phyloP scores from a whole-genome alignment of 2,888 invertebrate species.

The Scaptomyza flava region DNA sequence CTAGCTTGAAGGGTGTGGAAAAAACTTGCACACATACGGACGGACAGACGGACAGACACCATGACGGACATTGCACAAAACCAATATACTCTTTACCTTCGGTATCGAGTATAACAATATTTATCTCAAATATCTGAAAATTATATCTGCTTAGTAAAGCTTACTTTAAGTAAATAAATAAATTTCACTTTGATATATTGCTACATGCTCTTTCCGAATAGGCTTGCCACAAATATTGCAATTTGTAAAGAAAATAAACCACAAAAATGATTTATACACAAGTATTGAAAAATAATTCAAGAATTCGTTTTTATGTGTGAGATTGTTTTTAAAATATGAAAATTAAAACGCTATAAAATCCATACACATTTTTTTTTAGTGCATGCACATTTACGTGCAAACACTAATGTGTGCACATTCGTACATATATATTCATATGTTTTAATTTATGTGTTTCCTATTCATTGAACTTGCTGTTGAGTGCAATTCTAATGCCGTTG shows the following conservation, averaged over 20 bases:
- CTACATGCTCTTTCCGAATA: not conserved
- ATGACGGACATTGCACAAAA: too few species aligned
- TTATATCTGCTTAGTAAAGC: too few species aligned
- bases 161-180: not conserved
- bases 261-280: not conserved
- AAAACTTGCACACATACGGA: too few species aligned
- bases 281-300: not conserved
- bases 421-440: constrained; percentile 7
- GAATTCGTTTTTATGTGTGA: too few species aligned
- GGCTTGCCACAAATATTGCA: not conserved
- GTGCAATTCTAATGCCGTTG: constrained; percentile 45
- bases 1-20: too few species aligned
- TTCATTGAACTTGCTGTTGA: constrained; percentile 65
- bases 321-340: not conserved
- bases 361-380: not conserved
- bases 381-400: constrained; percentile 9
- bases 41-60: too few species aligned
- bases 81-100: too few species aligned
- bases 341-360: not conserved
- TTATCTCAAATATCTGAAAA: too few species aligned
- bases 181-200: not conserved
- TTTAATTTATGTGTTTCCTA: constrained; percentile 48
- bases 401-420: not conserved
- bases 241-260: not conserved
- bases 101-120: too few species aligned